These are phyloP conservation scores for Mnemiopsis leidyi DNA, from an alignment of 37 sponge, comb jelly and placozoan species.

Conservation along the genomic window DNA sequence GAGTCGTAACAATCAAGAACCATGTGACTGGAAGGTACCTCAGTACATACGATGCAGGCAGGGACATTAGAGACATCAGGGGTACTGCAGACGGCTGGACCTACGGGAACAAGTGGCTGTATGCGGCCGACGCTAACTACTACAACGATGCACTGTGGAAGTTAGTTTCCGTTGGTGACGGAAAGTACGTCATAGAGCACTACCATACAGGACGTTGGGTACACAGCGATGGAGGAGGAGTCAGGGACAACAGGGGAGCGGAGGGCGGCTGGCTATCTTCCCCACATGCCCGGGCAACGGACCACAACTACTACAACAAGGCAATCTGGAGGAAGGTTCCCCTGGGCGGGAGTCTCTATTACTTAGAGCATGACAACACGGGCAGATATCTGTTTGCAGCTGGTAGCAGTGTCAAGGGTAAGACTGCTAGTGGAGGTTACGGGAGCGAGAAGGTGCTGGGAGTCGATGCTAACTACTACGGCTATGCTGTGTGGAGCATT, in stretches of 20 bases:
- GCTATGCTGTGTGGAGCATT: background rate
- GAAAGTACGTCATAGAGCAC: background rate
- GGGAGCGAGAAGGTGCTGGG: background rate
- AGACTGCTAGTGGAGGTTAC: background rate
- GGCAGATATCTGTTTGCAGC: background rate
- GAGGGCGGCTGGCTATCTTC: background rate
- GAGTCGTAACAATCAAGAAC: background rate
- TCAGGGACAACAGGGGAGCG: background rate
- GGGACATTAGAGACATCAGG: background rate
- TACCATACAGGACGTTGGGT: background rate
- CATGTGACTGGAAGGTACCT: background rate
- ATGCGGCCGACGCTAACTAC: background rate
- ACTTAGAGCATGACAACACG: background rate
- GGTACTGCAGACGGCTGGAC: background rate
- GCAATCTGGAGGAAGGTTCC: background rate
- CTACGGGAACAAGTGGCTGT: background rate
- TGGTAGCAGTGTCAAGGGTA: background rate
- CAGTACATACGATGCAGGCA: background rate
- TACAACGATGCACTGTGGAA: constrained; percentile 2
- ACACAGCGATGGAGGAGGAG: background rate
- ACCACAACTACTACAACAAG: background rate
- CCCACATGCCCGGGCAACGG: background rate
- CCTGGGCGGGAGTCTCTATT: background rate
- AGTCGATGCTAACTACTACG: background rate
- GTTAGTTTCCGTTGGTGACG: background rate